Evolutionary conservation across 2,888 invertebrate species (phyloP).

Genomic region (Drosophila fungiperda): DNA sequence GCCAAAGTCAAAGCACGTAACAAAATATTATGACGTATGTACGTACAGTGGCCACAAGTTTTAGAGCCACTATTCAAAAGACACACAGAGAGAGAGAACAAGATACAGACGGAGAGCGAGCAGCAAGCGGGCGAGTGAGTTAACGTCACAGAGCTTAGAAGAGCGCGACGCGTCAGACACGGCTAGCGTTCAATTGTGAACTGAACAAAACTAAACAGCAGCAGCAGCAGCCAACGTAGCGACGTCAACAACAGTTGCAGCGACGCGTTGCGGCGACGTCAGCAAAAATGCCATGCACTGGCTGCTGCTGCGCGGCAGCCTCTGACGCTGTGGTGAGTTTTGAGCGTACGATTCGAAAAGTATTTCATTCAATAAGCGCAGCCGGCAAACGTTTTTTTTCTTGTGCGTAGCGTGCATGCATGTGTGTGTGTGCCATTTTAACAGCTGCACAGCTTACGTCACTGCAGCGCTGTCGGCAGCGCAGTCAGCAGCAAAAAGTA

Average conservation of each 20-base stretch:
- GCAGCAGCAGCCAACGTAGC: constrained; percentile 27
- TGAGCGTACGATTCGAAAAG: constrained; percentile 47
- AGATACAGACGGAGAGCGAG: not conserved
- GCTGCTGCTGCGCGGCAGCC: constrained; percentile 12
- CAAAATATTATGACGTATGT: constrained; percentile 60
- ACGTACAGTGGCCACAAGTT: constrained; percentile 39
- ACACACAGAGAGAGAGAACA: constrained; percentile 14
- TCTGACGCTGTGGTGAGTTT: constrained; percentile 58
- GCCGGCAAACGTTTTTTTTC: constrained; percentile 60
- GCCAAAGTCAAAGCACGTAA: constrained; percentile 47
- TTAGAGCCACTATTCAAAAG: constrained; percentile 49
- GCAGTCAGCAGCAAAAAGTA: constrained; percentile 54
- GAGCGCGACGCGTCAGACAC: constrained; percentile 65
- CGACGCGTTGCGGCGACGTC: constrained; percentile 39
- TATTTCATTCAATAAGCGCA: constrained; percentile 73
- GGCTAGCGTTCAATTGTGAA: constrained; percentile 71
- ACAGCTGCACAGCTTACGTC: constrained; percentile 70
- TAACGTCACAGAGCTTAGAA: constrained; percentile 34
- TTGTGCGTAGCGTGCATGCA: constrained; percentile 1
- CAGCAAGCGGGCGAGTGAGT: constrained; percentile 15
- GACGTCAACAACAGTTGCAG: constrained; percentile 45
- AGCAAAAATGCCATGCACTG: constrained; percentile 38
- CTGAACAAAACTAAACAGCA: constrained; percentile 45
- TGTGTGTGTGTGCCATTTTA: constrained; percentile 53
- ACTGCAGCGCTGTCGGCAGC: constrained; percentile 39